Evolutionary conservation across 2,113 vertebrate species (phyloP), one percentile per base, ranked within the genome.

Genomic region (Ifrita kowaldi): DNA sequence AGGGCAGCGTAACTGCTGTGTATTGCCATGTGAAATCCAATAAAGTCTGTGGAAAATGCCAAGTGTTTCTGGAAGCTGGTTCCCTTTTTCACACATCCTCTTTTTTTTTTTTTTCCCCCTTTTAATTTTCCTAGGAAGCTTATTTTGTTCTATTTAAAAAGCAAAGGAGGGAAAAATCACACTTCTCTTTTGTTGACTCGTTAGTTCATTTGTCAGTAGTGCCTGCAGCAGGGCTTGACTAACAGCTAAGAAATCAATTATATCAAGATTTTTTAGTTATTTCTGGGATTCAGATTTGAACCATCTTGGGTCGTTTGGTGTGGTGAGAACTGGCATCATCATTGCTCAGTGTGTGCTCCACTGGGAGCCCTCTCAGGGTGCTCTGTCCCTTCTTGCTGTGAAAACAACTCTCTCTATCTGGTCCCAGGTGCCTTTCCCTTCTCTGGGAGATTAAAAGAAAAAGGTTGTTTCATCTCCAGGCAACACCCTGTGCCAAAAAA

Each of bases 1-100:
- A 93, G 73, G 89, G 78, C 74, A 77, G 14, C 9, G 0, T 78
- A 76, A 91, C 76, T 95, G 59, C 91, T 97, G 90, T 96, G 90
- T 97, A 97, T 97, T 97, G 90, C 91, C 92, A 89, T 94, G 91
- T 93, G 79, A 97, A 95, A 97, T 65, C 87, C 87, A 98, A 98
- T 98, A 98, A 98, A 98, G 77, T 96, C 90, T 95, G 63, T 79
- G 95, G 86, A 95, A 97, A 95, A 81, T 59, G 44, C 84, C 70
- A 90, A 30, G 33, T 94, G 77, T 42, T 94, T 91, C 41, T 93
- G 69, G 56, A n/a, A 87, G 33, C 55, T 50, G 18, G 8, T 73
- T 87, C 53, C 33, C 21, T 90, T 75, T 73, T 9, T 56, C 42
- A 62, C 5, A 12, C 14, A 7, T 50, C 20, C 7, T 28, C 5